A percentile compares a stretch with the other conserved stretches of the same genome.
These are phyloP conservation scores for Urophycis tenuis DNA, from an alignment of 2,797 vertebrate genomes.

Conservation along the genomic window DNA sequence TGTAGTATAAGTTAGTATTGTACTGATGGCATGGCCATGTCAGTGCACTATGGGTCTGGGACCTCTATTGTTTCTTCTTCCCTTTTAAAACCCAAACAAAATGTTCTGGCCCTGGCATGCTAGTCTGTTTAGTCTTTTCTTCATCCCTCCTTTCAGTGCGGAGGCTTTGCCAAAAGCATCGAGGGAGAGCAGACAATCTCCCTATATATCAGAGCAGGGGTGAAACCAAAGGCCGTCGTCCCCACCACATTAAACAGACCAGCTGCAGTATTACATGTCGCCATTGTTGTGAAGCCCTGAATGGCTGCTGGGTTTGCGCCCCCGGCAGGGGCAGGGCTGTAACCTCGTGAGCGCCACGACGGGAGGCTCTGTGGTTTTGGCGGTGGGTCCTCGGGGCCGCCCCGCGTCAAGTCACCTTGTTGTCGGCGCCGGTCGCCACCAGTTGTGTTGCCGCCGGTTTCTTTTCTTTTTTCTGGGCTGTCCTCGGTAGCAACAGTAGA, in stretches of 20 bases:
- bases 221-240: constrained; percentile 56
- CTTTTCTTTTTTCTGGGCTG: neutral
- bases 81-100: constrained; percentile 20
- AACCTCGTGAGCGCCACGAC: constrained; percentile 43
- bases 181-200: constrained; percentile 41
- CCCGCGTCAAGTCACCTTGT: neutral
- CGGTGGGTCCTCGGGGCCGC: neutral
- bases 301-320: constrained; percentile 50
- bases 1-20: constrained; percentile 1
- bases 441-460: neutral
- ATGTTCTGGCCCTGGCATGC: constrained; percentile 11
- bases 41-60: too few relatives aligned
- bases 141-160: constrained; percentile 20
- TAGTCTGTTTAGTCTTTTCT: constrained; percentile 17
- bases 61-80: neutral
- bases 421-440: neutral
- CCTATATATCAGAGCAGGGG: constrained; percentile 46
- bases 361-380: constrained; percentile 15
- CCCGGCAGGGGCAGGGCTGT: constrained; percentile 46
- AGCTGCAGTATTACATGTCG: constrained; percentile 67
- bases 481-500: neutral
- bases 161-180: constrained; percentile 32
- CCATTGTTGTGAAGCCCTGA: constrained; percentile 57
- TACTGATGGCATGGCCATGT: neutral
- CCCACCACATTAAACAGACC: constrained; percentile 53